These are phyloP conservation scores for Sebastes vulpes DNA, from an alignment of 2,797 vertebrate genomes.

Conservation along the genomic window DNA sequence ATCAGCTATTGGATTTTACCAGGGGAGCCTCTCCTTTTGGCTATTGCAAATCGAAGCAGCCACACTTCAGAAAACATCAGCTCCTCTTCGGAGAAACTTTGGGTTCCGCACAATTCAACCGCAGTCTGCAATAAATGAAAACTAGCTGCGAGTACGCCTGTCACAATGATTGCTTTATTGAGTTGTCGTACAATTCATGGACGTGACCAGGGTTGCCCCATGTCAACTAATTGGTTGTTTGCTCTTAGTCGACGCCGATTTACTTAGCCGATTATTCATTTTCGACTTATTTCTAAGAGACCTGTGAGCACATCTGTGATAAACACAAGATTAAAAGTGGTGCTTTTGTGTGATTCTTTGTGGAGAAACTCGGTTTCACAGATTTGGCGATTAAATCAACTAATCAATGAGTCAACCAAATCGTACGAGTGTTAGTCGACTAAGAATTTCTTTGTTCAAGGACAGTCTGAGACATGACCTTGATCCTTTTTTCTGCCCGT, in stretches of 20 bases:
- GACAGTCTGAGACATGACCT: accelerated
- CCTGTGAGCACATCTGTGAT: background rate
- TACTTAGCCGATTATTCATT: background rate
- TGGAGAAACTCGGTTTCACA: no score
- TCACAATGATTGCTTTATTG: background rate
- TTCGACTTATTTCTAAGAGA: background rate
- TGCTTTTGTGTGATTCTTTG: no score
- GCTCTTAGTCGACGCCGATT: no score
- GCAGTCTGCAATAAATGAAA: background rate
- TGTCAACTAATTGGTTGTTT: background rate
- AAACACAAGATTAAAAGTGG: no score
- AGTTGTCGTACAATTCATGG: background rate
- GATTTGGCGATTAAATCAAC: no score
- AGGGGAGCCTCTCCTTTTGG: slow-evolving; percentile 25
- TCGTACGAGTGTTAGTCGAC: no score
- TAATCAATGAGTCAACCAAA: no score
- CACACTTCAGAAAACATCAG: slow-evolving; percentile 43
- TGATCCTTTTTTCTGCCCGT: accelerated
- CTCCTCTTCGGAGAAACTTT: slow-evolving; percentile 41
- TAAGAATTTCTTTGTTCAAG: no score
- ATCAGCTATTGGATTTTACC: slow-evolving; percentile 55
- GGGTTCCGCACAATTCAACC: background rate
- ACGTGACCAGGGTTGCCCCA: background rate
- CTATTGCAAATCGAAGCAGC: slow-evolving; percentile 44
- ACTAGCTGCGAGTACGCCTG: background rate